Evolutionary conservation across 2,797 vertebrate genomes (phyloP), one percentile per base, ranked within the genome.

Genomic region (Sphenodon punctatus): DNA sequence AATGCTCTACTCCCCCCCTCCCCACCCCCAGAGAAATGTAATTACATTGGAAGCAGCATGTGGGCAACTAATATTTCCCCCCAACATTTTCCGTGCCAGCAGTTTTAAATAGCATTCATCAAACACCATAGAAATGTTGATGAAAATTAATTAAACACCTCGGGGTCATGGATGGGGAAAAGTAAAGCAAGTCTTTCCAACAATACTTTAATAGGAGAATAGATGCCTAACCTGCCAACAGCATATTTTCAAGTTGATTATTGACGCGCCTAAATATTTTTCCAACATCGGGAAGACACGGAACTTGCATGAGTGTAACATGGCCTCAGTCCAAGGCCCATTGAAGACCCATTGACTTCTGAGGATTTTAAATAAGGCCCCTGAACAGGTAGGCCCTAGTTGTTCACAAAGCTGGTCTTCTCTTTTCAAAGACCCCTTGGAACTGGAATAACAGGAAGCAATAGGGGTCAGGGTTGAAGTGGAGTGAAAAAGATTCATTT

Each of bases 31-130:
- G 75, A 30, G 46, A 83, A 69, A 86, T 67, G 69, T 38, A 68
- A 38, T 49, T 63, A 42, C 63, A 72, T 70, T 66, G 49, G 55
- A 67, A 86, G 32, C 67, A 17, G 32, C 5, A 88, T 32, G 43
- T 81, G 83, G 56, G 61, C 81, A 63, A 75, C 80, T 92, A 78
- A 78, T 85, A 91, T 88, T 68, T 41, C 61, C 71, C 41, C 48
- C 77, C 55, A n/a, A 63, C 68, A 32, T 49, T 73, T 13, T 73
- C 68, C 66, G 75, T 88, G 88, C 75, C 81, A 89, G 61, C 49
- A 39, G 78, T 74, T 69, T 72, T 80, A 90, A 93, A 83, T 84
- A 84, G 71, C 49, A 77, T 75, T 78, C 73, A 82, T 87, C 73
- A 92, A 90, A 81, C 25, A 42, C n/a, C 5, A 60, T 7, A 67